These are phyloP conservation scores for Zophobas morio DNA, from an alignment of 1,140 invertebrate species.

Conservation along the genomic window DNA sequence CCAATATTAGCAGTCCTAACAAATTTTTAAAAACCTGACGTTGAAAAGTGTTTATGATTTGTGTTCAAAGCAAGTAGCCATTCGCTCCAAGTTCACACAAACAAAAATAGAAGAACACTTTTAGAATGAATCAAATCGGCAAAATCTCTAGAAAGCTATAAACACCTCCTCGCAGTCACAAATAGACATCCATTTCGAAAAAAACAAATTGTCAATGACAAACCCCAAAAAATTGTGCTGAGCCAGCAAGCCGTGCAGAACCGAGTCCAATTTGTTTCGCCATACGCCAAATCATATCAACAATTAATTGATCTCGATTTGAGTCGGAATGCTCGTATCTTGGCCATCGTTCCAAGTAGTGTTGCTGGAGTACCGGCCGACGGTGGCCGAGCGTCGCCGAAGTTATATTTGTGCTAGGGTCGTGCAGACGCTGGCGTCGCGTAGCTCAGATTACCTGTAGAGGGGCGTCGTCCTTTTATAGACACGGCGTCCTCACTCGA, in stretches of 20 bases:
- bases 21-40: too few relatives aligned
- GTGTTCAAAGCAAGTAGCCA: too few relatives aligned
- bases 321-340: constrained; percentile 17
- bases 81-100: constrained; percentile 10
- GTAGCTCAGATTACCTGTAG: constrained; percentile 62
- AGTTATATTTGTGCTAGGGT: constrained; percentile 52
- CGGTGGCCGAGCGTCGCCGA: constrained; percentile 31
- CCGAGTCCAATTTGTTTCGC: background rate
- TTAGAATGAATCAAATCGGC: constrained; percentile 7
- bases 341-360: background rate
- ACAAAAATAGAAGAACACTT: constrained; percentile 17
- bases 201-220: background rate
- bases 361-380: background rate
- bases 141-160: background rate
- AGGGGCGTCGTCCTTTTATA: constrained; percentile 64
- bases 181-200: background rate
- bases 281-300: background rate
- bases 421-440: constrained; percentile 39
- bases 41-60: too few relatives aligned
- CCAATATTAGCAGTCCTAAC: too few relatives aligned
- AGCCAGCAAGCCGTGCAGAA: background rate
- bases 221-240: background rate
- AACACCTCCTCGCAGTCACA: background rate
- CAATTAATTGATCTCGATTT: constrained; percentile 18
- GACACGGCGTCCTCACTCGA: constrained; percentile 54